phyloP scores from a whole-genome alignment of 2,113 vertebrate genomes.

The Rhagologus leucostigma region DNA sequence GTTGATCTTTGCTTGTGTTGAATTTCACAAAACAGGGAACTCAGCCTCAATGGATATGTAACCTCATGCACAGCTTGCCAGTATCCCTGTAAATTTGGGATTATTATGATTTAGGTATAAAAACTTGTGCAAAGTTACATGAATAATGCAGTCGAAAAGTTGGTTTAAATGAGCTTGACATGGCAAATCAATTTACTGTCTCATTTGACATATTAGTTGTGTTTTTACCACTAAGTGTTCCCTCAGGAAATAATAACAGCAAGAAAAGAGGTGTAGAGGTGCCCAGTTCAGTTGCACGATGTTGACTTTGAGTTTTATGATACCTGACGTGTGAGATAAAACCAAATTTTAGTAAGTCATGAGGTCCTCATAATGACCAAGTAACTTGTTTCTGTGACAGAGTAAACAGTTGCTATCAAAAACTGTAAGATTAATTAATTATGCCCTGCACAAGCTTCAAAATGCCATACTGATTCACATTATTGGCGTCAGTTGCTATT shows the following conservation, averaged over 20 bases:
- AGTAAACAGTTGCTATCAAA: not conserved
- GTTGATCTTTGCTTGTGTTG: not conserved
- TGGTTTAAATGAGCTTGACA: conserved; percentile 47
- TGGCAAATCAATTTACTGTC: conserved; percentile 36
- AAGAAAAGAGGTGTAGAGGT: not conserved
- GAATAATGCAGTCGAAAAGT: not conserved
- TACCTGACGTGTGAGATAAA: not conserved
- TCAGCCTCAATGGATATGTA: not conserved
- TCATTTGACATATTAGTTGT: conserved; percentile 26
- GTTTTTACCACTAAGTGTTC: conserved; percentile 37
- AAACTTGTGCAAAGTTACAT: not conserved
- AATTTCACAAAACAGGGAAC: not conserved
- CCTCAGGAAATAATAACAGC: conserved; percentile 39
- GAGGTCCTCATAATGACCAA: not conserved
- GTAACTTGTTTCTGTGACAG: not conserved
- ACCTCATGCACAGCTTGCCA: not conserved
- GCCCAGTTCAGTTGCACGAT: not conserved
- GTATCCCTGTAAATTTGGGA: not conserved
- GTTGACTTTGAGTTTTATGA: conserved; percentile 23
- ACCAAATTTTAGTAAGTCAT: not conserved
- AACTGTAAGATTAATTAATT: not conserved
- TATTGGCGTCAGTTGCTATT: not conserved
- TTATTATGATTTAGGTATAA: not conserved
- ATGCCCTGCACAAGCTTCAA: not conserved
- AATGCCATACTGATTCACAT: not conserved